phyloP scores from a whole-genome alignment of 1,140 invertebrate genomes.

The Acromyrmex charruanus region DNA sequence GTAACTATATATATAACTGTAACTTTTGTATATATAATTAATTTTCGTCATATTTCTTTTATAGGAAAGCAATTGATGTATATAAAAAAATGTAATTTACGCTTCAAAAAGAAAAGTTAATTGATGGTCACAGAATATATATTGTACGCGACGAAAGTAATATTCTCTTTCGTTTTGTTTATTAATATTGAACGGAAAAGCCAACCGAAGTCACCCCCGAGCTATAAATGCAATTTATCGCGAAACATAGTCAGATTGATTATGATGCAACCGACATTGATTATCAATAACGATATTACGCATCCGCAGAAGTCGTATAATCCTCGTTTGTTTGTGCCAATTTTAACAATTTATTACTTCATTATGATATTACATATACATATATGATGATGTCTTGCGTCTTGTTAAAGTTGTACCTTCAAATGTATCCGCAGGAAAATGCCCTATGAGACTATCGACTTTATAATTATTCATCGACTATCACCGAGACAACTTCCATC shows the following conservation, averaged over 20 bases:
- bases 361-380: constrained; percentile 6
- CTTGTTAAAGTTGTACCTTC: neutral
- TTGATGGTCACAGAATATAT: neutral
- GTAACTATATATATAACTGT: neutral
- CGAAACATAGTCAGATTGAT: constrained; percentile 45
- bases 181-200: constrained; percentile 16
- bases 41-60: neutral
- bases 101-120: constrained; percentile 1
- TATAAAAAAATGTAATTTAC: neutral
- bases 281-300: constrained; percentile 42
- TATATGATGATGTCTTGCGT: neutral
- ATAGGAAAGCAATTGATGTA: neutral
- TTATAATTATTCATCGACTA: constrained; percentile 6
- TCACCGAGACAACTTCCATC: neutral
- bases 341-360: constrained; percentile 20
- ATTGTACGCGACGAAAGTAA: constrained; percentile 31
- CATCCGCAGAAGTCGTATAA: neutral
- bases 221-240: constrained; percentile 57
- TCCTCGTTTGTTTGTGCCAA: neutral
- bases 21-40: neutral
- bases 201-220: neutral
- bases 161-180: constrained; percentile 51
- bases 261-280: constrained; percentile 25
- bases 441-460: neutral
- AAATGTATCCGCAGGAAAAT: neutral